Evolutionary conservation across 1,140 invertebrate species (phyloP).

Genomic region (Drosophila navojoa): DNA sequence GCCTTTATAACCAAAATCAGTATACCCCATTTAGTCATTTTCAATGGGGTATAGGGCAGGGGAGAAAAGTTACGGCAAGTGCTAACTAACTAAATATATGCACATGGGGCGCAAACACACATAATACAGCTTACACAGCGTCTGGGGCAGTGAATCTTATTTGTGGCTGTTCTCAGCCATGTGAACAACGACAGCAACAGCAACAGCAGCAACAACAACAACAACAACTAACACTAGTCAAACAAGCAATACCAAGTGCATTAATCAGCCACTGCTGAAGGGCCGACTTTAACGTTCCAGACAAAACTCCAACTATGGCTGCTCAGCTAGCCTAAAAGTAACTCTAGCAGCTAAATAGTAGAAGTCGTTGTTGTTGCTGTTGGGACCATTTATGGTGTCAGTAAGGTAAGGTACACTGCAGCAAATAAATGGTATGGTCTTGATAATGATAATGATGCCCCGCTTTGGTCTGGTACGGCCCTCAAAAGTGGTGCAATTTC

Average conservation of each 20-base stretch:
- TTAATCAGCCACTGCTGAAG: slow-evolving; percentile 39
- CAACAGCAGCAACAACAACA: slow-evolving; percentile 3
- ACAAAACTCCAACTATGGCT: slow-evolving; percentile 21
- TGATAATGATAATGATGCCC: slow-evolving; percentile 67
- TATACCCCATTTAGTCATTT: too few species aligned
- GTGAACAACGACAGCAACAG: slow-evolving; percentile 48
- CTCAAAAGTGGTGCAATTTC: slow-evolving; percentile 77
- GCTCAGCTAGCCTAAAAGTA: slow-evolving; percentile 47
- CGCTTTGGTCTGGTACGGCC: slow-evolving; percentile 43
- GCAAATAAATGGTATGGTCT: slow-evolving; percentile 61
- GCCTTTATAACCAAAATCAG: too few species aligned
- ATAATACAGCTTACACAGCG: slow-evolving; percentile 25
- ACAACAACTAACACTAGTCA: slow-evolving; percentile 14
- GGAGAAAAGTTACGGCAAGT: slow-evolving; percentile 73
- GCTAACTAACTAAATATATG: slow-evolving; percentile 72
- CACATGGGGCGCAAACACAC: slow-evolving; percentile 41
- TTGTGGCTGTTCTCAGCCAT: slow-evolving; percentile 64
- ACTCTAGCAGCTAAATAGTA: slow-evolving; percentile 17
- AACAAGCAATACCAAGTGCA: slow-evolving; percentile 33
- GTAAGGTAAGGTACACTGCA: slow-evolving; percentile 78
- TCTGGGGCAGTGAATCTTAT: slow-evolving; percentile 63
- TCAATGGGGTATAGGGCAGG: slow-evolving; percentile 24
- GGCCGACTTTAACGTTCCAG: slow-evolving; percentile 11
- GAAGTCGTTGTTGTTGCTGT: slow-evolving; percentile 5
- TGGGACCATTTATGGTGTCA: slow-evolving; percentile 74